These are phyloP conservation scores for Gallinago jamesoni DNA, from an alignment of 2,113 vertebrate genomes.

Conservation along the genomic window DNA sequence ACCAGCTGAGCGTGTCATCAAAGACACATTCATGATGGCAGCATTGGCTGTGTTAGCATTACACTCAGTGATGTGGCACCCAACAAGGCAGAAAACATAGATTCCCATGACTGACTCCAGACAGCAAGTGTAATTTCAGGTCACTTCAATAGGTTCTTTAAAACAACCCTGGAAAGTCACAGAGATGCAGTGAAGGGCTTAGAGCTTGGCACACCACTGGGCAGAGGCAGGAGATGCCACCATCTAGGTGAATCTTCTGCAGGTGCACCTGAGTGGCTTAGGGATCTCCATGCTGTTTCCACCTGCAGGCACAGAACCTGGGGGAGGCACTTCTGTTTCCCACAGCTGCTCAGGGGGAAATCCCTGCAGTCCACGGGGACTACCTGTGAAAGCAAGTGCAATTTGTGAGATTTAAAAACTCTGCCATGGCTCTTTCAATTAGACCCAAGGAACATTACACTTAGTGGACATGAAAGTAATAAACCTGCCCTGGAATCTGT, in stretches of 20 bases:
- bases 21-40: background rate
- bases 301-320: background rate
- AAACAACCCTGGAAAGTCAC: accelerated
- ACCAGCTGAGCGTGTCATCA: background rate
- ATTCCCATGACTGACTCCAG: background rate
- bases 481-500: background rate
- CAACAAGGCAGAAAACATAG: background rate
- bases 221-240: background rate
- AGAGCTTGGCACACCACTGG: background rate
- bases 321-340: background rate
- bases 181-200: background rate
- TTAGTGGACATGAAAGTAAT: background rate
- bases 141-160: background rate
- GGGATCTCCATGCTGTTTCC: background rate
- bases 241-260: background rate
- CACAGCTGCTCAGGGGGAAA: background rate
- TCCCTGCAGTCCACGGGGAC: background rate
- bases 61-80: background rate
- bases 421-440: background rate
- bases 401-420: background rate
- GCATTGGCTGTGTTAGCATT: accelerated
- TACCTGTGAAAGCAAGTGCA: background rate
- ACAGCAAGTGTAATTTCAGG: background rate
- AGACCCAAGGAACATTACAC: background rate
- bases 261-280: accelerated